Evolutionary conservation across 1,140 invertebrate species (phyloP).

Genomic region (Vollenhovia emeryi): DNA sequence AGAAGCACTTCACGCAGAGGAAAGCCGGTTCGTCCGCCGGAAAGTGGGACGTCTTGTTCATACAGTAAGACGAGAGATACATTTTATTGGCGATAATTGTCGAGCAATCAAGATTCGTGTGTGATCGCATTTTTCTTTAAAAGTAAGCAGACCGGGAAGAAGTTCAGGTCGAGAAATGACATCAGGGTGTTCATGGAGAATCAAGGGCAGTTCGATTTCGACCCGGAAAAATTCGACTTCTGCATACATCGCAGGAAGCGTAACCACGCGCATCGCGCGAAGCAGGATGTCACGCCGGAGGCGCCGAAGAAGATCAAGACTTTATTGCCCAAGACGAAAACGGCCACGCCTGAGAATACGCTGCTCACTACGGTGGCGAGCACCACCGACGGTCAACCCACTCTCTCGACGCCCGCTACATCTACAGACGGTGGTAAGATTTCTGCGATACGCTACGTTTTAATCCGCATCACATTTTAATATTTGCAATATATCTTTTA

Average conservation of each 20-base stretch:
- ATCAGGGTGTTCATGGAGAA: constrained; percentile 82
- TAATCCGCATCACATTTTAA: constrained; percentile 36
- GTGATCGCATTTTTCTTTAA: constrained; percentile 55
- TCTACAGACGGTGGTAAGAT: constrained; percentile 77
- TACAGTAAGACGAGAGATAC: constrained; percentile 85
- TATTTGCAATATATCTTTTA: constrained; percentile 56
- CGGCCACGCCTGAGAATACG: constrained; percentile 58
- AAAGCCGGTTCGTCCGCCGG: constrained; percentile 89
- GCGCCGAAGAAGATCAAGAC: constrained; percentile 82
- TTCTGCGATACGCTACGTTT: constrained; percentile 14
- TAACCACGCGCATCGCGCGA: constrained; percentile 63
- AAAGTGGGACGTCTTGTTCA: constrained; percentile 93
- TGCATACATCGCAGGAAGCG: constrained; percentile 82
- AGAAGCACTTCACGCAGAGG: constrained; percentile 90
- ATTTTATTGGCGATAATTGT: constrained; percentile 11
- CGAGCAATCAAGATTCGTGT: constrained; percentile 11
- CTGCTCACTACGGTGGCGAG: constrained; percentile 45
- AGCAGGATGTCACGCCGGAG: constrained; percentile 71
- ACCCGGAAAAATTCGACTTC: constrained; percentile 84
- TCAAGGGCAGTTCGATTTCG: constrained; percentile 79
- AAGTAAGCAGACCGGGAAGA: constrained; percentile 82
- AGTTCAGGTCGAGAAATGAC: constrained; percentile 84
- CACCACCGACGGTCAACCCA: constrained; percentile 37
- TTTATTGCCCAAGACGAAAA: constrained; percentile 81
- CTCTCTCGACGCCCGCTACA: constrained; percentile 66